A percentile compares a stretch with the other conserved stretches of the same genome.
Conservation (phyloP, 2,113 vertebrate species). For the Gobiocypris rarus region DNA sequence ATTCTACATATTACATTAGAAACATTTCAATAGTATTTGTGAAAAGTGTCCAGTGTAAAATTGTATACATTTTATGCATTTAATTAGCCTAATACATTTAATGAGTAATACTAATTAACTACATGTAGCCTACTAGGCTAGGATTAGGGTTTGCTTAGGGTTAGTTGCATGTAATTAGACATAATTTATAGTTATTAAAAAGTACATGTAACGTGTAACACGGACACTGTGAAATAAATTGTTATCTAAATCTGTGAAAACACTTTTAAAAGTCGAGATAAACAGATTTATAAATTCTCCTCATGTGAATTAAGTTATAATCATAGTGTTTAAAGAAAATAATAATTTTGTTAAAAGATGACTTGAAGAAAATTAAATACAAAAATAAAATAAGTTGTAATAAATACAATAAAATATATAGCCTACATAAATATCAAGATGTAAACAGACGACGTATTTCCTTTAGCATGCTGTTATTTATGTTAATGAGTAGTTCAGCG, state of each 20-base stretch:
- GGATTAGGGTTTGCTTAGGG: too few relatives aligned
- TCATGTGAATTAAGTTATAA: too few relatives aligned
- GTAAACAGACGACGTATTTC: not conserved
- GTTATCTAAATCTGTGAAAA: not conserved
- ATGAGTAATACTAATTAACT: too few relatives aligned
- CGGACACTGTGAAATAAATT: too few relatives aligned
- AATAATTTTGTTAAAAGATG: not conserved
- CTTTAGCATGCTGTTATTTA: not conserved
- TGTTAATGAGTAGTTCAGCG: not conserved
- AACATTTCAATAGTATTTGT: not conserved
- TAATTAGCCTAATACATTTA: too few relatives aligned
- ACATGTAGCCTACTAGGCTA: too few relatives aligned
- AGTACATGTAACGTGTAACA: too few relatives aligned
- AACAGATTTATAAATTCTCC: not conserved
- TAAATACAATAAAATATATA: not conserved
- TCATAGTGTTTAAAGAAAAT: not conserved
- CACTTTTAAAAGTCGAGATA: not conserved
- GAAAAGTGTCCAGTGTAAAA: too few relatives aligned
- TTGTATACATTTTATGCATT: too few relatives aligned
- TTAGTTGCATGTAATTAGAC: too few relatives aligned
- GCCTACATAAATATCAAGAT: not conserved
- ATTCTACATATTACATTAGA: not conserved
- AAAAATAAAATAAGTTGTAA: not conserved
- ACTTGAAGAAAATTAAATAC: not conserved
- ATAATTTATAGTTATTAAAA: too few relatives aligned